A percentile compares a stretch with the other conserved stretches of the same genome.
Conservation (phyloP, 2,888 invertebrate species). For the Tigriopus californicus region DNA sequence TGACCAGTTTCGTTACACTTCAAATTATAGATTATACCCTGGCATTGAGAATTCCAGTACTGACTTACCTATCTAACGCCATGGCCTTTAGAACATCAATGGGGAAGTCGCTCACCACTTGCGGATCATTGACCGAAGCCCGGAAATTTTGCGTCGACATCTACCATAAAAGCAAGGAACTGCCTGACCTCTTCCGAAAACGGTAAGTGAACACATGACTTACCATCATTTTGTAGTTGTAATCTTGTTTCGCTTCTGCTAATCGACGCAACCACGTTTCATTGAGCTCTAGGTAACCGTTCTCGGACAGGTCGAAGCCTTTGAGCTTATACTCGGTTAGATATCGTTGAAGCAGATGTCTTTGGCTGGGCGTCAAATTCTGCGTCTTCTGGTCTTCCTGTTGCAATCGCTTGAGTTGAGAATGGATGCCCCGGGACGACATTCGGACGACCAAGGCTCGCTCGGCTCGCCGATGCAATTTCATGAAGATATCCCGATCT, state of each 20-base stretch:
- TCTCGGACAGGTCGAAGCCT: background rate
- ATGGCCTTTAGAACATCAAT: slow-evolving; percentile 43
- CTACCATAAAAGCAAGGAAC: slow-evolving; percentile 21
- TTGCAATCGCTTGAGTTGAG: background rate
- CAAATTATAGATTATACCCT: too few species aligned
- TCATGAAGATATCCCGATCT: slow-evolving; percentile 5
- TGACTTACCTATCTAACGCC: slow-evolving; percentile 33
- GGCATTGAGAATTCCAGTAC: too few species aligned
- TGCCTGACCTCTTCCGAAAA: too few species aligned
- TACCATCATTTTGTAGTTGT: slow-evolving; percentile 44
- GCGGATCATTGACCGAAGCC: slow-evolving; percentile 44
- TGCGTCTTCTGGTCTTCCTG: background rate
- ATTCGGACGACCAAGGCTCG: background rate
- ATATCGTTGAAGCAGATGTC: slow-evolving; percentile 4
- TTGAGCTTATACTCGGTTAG: slow-evolving; percentile 1
- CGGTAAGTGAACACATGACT: too few species aligned
- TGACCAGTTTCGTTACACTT: too few species aligned
- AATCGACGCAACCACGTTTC: slow-evolving; percentile 33
- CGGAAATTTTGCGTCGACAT: slow-evolving; percentile 44
- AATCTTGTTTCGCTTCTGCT: slow-evolving; percentile 39
- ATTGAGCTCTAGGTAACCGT: slow-evolving; percentile 32
- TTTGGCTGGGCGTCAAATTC: background rate
- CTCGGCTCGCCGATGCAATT: slow-evolving; percentile 9
- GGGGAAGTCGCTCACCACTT: slow-evolving; percentile 52
- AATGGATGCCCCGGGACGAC: background rate